A percentile compares a stretch with the other conserved stretches of the same genome.
Conservation (phyloP, 2,888 invertebrate genomes). For the Drosophila atroscutellata region DNA sequence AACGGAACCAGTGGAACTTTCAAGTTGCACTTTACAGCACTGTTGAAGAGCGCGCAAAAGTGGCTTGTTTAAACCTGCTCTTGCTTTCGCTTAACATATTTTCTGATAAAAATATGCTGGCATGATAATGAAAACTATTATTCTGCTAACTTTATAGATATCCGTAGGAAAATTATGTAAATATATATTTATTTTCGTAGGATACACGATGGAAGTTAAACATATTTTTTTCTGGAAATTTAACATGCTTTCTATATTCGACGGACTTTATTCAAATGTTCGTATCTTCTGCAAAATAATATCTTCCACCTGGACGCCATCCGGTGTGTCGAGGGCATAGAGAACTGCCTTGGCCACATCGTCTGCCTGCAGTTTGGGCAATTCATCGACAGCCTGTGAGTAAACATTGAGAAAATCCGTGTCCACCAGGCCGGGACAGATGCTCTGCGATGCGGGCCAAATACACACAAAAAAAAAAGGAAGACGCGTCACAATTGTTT, state of each 20-base stretch:
- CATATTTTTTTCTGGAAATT: neutral
- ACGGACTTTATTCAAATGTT: constrained; percentile 41
- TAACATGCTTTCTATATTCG: neutral
- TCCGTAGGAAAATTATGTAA: neutral
- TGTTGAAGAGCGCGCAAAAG: neutral
- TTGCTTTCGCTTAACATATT: neutral
- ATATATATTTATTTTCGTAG: neutral
- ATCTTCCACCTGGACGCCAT: constrained; percentile 87
- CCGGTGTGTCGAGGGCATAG: constrained; percentile 88
- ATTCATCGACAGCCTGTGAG: constrained; percentile 79
- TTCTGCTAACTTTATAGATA: neutral
- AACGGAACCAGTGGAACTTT: neutral
- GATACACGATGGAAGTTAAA: neutral
- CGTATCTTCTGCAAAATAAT: constrained; percentile 83
- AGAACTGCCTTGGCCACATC: constrained; percentile 88
- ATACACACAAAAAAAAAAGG: constrained; percentile 8
- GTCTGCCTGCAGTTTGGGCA: constrained; percentile 85
- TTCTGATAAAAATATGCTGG: neutral
- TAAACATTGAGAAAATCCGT: constrained; percentile 86
- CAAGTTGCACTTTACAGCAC: constrained; percentile 12
- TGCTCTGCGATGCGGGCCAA: constrained; percentile 85
- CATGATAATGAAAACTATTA: neutral
- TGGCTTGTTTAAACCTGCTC: neutral
- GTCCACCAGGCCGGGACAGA: constrained; percentile 88
- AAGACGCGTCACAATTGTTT: constrained; percentile 40